Conservation (phyloP, 2,113 vertebrate species). For the Forbesichthys agassizii region DNA sequence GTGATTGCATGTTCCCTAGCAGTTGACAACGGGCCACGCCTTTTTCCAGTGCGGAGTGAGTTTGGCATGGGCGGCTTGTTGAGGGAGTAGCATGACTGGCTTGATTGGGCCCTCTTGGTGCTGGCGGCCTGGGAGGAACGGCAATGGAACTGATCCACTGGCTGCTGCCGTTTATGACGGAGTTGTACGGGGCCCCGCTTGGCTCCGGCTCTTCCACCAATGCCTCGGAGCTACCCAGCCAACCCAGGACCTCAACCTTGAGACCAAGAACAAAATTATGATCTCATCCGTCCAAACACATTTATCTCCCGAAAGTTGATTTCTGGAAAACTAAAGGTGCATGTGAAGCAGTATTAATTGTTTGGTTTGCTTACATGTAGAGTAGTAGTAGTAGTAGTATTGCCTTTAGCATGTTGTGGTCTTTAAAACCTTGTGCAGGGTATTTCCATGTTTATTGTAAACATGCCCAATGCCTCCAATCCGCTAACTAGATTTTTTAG, state of each 20-base stretch:
- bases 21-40: background rate
- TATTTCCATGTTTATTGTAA: too few relatives aligned
- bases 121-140: conserved; percentile 52
- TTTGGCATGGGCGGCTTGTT: conserved; percentile 46
- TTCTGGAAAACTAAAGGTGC: background rate
- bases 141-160: conserved; percentile 49
- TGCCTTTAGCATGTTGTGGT: background rate
- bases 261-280: conserved; percentile 51
- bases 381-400: too few relatives aligned
- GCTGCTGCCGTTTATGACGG: conserved; percentile 68
- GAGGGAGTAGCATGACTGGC: conserved; percentile 57
- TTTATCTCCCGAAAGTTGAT: conserved; percentile 19
- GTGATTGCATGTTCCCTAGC: background rate
- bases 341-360: background rate
- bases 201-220: conserved; percentile 21
- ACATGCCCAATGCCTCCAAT: too few relatives aligned
- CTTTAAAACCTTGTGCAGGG: too few relatives aligned
- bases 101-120: conserved; percentile 62
- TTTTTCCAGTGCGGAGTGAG: conserved; percentile 14
- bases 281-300: conserved; percentile 29
- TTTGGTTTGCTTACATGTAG: background rate
- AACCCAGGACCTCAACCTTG: conserved; percentile 30
- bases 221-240: too few relatives aligned
- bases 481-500: too few relatives aligned
- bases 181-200: conserved; percentile 54